Conservation (phyloP, 2,797 vertebrate species). For the Lindbergichthys nudifrons region DNA sequence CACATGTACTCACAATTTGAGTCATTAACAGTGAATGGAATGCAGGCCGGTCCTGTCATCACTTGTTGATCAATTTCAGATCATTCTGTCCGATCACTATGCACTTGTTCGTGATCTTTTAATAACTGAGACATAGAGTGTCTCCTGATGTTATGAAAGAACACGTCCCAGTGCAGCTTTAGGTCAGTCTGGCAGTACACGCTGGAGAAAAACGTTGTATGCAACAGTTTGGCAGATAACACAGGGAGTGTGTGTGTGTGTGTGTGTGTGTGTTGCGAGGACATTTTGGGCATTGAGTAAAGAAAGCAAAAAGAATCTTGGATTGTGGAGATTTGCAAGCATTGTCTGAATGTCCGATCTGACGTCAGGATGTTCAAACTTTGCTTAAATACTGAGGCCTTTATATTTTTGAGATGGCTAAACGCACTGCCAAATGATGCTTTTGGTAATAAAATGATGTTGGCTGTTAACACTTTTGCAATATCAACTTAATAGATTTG, state of each 20-base stretch:
- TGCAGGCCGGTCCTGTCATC: slow-evolving; percentile 55
- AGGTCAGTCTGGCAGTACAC: slow-evolving; percentile 10
- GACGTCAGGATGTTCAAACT: neutral
- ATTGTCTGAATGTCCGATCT: too few relatives aligned
- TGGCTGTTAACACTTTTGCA: neutral
- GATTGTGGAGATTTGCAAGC: too few relatives aligned
- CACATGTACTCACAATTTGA: slow-evolving; percentile 15
- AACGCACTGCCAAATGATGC: neutral
- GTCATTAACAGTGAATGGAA: slow-evolving; percentile 24
- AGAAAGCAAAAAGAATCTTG: too few relatives aligned
- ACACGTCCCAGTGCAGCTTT: slow-evolving; percentile 11
- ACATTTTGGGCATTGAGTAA: too few relatives aligned
- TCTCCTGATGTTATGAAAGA: slow-evolving; percentile 41
- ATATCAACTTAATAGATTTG: neutral
- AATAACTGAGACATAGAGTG: slow-evolving; percentile 27
- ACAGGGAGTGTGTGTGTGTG: slow-evolving; percentile 1
- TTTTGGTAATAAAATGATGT: neutral
- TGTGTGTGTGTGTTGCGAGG: neutral
- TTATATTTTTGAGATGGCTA: neutral
- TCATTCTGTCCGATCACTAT: slow-evolving; percentile 35
- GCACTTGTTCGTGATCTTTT: slow-evolving; percentile 43
- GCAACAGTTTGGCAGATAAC: slow-evolving; percentile 31
- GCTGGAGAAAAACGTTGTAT: neutral
- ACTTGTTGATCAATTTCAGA: slow-evolving; percentile 56
- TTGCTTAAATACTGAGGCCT: too few relatives aligned